Percentiles rank a stretch among this genome's conserved stretches.
Evolutionary conservation across 2,797 vertebrate species (phyloP).

Genomic region (Perodicticus potto): DNA sequence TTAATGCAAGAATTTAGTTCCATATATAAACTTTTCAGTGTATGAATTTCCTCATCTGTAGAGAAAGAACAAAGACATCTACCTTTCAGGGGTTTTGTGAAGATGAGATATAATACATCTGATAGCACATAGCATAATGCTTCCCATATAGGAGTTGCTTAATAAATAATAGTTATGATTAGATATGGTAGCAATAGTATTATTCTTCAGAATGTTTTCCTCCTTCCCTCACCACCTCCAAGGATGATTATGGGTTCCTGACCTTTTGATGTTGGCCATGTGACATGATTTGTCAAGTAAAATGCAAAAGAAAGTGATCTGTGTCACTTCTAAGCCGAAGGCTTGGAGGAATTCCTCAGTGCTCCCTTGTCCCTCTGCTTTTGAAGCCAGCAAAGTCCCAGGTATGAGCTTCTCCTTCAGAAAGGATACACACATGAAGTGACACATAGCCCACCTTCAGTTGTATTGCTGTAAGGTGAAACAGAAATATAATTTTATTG

Average conservation of each 20-base stretch:
- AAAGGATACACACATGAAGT: background rate
- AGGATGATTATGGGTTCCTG: background rate
- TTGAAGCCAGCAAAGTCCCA: background rate
- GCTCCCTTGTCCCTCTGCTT: background rate
- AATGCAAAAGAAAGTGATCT: background rate
- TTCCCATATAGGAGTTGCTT: background rate
- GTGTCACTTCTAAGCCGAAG: background rate
- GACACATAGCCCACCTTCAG: background rate
- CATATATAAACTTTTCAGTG: background rate
- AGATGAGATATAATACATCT: background rate
- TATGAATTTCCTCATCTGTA: background rate
- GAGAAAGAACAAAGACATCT: background rate
- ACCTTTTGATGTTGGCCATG: background rate
- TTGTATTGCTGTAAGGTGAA: background rate
- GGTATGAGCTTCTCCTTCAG: background rate
- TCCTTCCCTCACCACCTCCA: background rate
- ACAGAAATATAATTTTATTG: slow-evolving; percentile 6
- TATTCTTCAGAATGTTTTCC: slow-evolving; percentile 7
- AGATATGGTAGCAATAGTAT: background rate
- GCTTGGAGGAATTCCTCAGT: background rate
- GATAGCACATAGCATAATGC: background rate
- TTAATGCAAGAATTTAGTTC: background rate
- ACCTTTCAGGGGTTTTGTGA: background rate
- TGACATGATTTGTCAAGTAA: slow-evolving; percentile 10
- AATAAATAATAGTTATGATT: background rate